Evolutionary conservation across 2,888 invertebrate genomes (phyloP), one percentile per base, ranked within the genome.

Genomic region (Hydriomena furcata): DNA sequence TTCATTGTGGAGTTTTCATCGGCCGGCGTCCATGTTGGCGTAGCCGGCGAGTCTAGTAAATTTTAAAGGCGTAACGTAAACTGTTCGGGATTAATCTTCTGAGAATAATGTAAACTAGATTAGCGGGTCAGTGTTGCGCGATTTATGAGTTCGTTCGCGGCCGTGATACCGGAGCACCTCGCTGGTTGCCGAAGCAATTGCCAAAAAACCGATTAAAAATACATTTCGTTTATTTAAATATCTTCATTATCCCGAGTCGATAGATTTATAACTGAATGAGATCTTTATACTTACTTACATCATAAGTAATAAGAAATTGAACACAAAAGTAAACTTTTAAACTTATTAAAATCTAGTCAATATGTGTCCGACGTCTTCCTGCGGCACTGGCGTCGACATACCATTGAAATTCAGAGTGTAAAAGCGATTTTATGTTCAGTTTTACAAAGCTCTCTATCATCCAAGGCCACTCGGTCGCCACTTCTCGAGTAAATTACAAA

Each of bases 1-100:
- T 86, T 88, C 88, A 88, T 89, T 63, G 52, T 61, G 59, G 66
- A 60, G 58, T 45, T 47, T 52, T 71, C 65, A 71, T 63, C 65
- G 67, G 55, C 58, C 46, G 54, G 45, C 54, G 59, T 60, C 71
- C 51, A 42, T 49, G 53, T 43, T 49, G 52, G 42, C 50, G 56
- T 38, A 53, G 55, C 58, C 72, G 66, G 65, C 61, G 49, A 55
- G 62, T 60, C 62, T 65, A 54, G 47, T 46, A 32, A 50, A 58
- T 51, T 53, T 50, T 45, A 38, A 60, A 56, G 37, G 27, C 54
- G 34, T 43, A 38, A 37, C 45, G 44, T 65, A 61, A 60, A 64
- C 61, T 57, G 56, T 63, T 63, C 37, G 51, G 47, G 51, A 65
- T 66, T 65, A 67, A 64, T 67, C 63, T 71, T 66, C 63, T 61